These are phyloP conservation scores for Byasa hedistus DNA, from an alignment of 2,888 invertebrate species.

Conservation along the genomic window DNA sequence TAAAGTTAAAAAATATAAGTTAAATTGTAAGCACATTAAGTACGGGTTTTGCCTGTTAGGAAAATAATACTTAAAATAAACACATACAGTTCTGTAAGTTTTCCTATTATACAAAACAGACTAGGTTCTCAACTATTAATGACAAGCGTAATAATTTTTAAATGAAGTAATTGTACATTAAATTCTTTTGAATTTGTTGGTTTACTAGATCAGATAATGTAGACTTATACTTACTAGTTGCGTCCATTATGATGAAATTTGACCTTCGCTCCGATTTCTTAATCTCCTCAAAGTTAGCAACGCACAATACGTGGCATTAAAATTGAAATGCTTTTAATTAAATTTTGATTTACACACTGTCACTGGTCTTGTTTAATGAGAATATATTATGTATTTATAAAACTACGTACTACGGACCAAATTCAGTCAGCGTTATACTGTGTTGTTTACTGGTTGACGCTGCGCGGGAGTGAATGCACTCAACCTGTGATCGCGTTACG, in stretches of 20 bases:
- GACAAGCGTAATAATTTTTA: not conserved
- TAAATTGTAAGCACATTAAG: too few species aligned
- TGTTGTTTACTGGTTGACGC: slow-evolving; percentile 57
- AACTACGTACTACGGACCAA: slow-evolving; percentile 7
- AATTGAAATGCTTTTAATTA: not conserved
- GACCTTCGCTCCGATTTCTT: slow-evolving; percentile 64
- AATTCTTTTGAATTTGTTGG: not conserved
- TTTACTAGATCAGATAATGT: not conserved
- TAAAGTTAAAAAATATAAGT: too few species aligned
- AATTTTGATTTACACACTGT: slow-evolving; percentile 5
- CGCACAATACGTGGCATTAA: not conserved
- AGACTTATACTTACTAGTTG: slow-evolving; percentile 68
- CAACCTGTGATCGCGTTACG: slow-evolving; percentile 36
- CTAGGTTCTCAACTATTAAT: too few species aligned
- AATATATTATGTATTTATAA: slow-evolving; percentile 40
- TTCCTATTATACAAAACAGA: not conserved
- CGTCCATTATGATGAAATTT: slow-evolving; percentile 72
- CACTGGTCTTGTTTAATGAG: slow-evolving; percentile 1
- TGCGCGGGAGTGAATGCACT: slow-evolving; percentile 67
- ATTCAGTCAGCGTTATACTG: slow-evolving; percentile 29
- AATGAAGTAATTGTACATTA: not conserved
- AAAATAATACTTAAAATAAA: not conserved
- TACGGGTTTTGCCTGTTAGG: too few species aligned
- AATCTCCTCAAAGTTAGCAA: slow-evolving; percentile 37
- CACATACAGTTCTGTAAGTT: not conserved